Evolutionary conservation across 2,113 vertebrate genomes (phyloP), one percentile per base, ranked within the genome.

Genomic region (Chaetops frenatus): DNA sequence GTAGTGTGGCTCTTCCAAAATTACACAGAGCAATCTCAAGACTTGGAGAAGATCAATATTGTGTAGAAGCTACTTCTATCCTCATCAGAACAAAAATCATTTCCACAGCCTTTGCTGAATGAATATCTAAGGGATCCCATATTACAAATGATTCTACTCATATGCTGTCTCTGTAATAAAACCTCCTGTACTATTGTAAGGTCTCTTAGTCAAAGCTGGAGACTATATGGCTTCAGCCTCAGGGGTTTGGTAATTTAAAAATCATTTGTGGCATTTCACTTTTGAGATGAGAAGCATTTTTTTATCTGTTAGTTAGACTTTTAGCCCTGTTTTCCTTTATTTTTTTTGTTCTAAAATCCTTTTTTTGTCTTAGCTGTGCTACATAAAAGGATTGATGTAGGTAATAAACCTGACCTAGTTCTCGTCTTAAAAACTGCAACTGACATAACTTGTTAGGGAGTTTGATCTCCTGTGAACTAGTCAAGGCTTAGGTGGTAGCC

Each of bases 381-480:
- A 31, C 73, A 94, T 92, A 77, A 97, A 97, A 96, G 88, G 67
- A 96, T 83, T 95, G 92, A 97, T 93, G 54, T 61, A 93, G 70
- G 65, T 94, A 93, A 97, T 96, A 98, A 97, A 96, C 64, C 62
- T 96, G 96, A 97, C 95, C 96, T 95, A 97, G 88, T 97, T 98
- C 82, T 90, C 62, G 60, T 91, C 78, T 94, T 95, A 95, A 97
- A 90, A 96, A 94, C 74, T 84, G 66, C 60, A 88, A 53, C 95
- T 97, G 90, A 94, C 90, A 53, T 97, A 95, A 86, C 95, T 97
- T 95, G 93, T 91, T 98, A 93, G 86, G 88, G 91, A 97, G 94
- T 96, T 97, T 98, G 96, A 97, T 97, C 95, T 98, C 96, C 74
- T 94, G 95, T 96, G 94, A 97, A 94, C 96, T 97, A 95, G 98